A percentile compares a stretch with the other conserved stretches of the same genome.
These are phyloP conservation scores for Spodoptera littoralis DNA, from an alignment of 2,888 invertebrate species.

Conservation along the genomic window DNA sequence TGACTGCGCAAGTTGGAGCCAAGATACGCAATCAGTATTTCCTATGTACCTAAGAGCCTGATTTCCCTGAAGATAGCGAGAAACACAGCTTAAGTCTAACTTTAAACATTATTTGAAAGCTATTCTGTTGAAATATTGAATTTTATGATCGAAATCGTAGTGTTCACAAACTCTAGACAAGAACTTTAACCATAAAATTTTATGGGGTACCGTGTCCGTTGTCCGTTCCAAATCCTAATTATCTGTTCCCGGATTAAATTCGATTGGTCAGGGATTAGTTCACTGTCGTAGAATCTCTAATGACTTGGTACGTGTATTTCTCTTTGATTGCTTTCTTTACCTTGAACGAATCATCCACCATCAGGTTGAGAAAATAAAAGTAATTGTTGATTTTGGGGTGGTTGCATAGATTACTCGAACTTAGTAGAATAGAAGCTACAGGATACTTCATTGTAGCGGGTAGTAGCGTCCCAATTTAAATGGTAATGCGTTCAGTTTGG, in stretches of 20 bases:
- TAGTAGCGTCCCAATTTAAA: slow-evolving; percentile 72
- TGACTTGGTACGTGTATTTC: no score
- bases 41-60: slow-evolving; percentile 6
- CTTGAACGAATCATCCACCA: no score
- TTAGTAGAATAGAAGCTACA: slow-evolving; percentile 18
- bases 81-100: slow-evolving; percentile 3
- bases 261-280: no score
- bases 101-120: background rate
- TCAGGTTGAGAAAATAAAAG: background rate
- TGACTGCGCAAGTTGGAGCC: slow-evolving; percentile 3
- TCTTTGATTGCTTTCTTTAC: no score
- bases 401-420: slow-evolving; percentile 18
- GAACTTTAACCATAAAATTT: no score
- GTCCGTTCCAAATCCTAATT: no score
- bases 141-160: no score
- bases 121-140: no score
- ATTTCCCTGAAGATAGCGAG: slow-evolving; percentile 25
- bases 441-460: slow-evolving; percentile 49
- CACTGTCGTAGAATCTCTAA: no score
- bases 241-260: no score
- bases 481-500: slow-evolving; percentile 75
- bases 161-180: no score
- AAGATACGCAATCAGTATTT: slow-evolving; percentile 25
- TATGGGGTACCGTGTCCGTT: no score
- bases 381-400: slow-evolving; percentile 1